Conservation (phyloP, 30 jellyfish, hydroid and myxozoan genomes). For the Hydra vulgaris region DNA sequence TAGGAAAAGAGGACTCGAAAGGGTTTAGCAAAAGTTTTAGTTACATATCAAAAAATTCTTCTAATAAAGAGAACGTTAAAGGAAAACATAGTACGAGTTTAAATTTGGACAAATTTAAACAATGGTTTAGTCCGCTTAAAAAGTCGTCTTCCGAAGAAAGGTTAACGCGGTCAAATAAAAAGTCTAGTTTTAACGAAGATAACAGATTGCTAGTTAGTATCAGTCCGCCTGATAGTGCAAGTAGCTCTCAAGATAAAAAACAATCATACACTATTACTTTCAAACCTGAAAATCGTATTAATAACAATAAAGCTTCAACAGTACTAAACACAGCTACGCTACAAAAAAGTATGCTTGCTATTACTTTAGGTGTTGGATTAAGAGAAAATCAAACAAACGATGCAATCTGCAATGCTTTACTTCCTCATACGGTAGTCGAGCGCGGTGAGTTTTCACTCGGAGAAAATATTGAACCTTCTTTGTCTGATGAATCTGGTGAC, state of each 20-base stretch:
- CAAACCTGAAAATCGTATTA: slow-evolving; percentile 4
- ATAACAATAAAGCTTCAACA: background rate
- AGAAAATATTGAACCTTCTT: background rate
- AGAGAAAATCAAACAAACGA: slow-evolving; percentile 7
- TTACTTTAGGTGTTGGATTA: slow-evolving; percentile 19
- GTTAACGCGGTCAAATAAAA: background rate
- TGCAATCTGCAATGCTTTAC: background rate
- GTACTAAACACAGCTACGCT: slow-evolving; percentile 3
- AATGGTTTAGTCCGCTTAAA: background rate
- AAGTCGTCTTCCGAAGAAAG: slow-evolving; percentile 1
- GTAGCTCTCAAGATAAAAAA: background rate
- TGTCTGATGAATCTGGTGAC: background rate
- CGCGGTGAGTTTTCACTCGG: slow-evolving; percentile 13
- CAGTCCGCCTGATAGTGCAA: slow-evolving; percentile 23
- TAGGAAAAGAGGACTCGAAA: background rate
- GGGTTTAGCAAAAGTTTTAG: slow-evolving; percentile 18
- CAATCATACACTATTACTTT: slow-evolving; percentile 16
- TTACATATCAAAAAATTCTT: slow-evolving; percentile 7
- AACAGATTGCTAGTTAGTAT: background rate
- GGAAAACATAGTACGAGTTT: background rate
- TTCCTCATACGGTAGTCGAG: slow-evolving; percentile 18
- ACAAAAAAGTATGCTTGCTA: slow-evolving; percentile 1
- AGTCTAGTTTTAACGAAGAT: background rate
- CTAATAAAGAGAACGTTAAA: background rate
- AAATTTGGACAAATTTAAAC: background rate